These are phyloP conservation scores for Oscheius sp. DNA, from an alignment of 2,888 invertebrate species.

Conservation along the genomic window DNA sequence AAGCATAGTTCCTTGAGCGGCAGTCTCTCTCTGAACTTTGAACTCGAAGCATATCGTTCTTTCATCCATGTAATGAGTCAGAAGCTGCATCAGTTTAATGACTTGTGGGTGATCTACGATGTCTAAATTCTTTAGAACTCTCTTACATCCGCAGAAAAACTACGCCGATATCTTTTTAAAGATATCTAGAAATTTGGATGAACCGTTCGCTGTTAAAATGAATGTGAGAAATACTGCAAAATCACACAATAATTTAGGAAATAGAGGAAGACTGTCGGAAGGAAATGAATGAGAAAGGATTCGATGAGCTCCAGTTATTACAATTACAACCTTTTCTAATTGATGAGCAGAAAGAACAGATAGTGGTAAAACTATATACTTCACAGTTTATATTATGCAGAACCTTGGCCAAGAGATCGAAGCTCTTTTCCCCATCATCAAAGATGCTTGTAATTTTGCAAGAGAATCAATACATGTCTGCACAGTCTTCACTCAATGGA, in stretches of 20 bases:
- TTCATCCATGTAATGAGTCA: neutral
- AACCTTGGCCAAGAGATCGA: slow-evolving; percentile 48
- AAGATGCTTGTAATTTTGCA: slow-evolving; percentile 59
- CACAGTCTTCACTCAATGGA: slow-evolving; percentile 63
- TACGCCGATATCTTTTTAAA: slow-evolving; percentile 58
- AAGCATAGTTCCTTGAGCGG: neutral
- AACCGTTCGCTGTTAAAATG: slow-evolving; percentile 46
- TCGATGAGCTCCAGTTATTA: slow-evolving; percentile 41
- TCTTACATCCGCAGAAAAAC: slow-evolving; percentile 50
- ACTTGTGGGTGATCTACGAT: slow-evolving; percentile 9
- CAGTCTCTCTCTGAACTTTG: slow-evolving; percentile 11
- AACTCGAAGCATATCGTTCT: slow-evolving; percentile 21
- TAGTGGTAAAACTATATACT: slow-evolving; percentile 40
- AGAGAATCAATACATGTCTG: slow-evolving; percentile 58
- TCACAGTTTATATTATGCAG: slow-evolving; percentile 7
- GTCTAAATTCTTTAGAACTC: too few relatives aligned
- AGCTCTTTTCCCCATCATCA: slow-evolving; percentile 52
- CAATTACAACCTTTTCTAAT: slow-evolving; percentile 49
- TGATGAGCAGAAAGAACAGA: slow-evolving; percentile 53
- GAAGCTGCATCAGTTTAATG: slow-evolving; percentile 22
- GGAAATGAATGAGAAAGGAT: slow-evolving; percentile 46
- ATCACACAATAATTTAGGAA: slow-evolving; percentile 32
- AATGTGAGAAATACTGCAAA: slow-evolving; percentile 34
- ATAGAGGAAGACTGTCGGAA: slow-evolving; percentile 55
- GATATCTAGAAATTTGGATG: slow-evolving; percentile 52